A percentile compares a stretch with the other conserved stretches of the same genome.
Evolutionary conservation across 2,888 invertebrate genomes (phyloP).

Genomic region (Cheilosia impressa): DNA sequence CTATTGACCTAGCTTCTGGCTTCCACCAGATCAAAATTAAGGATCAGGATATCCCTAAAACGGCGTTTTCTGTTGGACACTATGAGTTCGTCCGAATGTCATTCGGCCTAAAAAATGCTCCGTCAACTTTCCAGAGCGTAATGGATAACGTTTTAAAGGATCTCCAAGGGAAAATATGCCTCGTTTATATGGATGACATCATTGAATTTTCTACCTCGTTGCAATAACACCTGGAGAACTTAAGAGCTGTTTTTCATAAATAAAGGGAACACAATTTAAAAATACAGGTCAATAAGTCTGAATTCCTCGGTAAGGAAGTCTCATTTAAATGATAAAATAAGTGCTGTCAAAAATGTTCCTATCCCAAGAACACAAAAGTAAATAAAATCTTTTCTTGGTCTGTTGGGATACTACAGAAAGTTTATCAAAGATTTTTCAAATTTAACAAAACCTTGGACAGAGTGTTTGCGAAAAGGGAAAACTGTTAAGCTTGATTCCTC

Average conservation of each 20-base stretch:
- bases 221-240: slow-evolving; percentile 18
- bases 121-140: not conserved
- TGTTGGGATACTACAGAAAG: too few species aligned
- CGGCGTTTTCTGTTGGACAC: slow-evolving; percentile 72
- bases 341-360: not conserved
- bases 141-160: too few species aligned
- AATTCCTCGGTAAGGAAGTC: not conserved
- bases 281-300: slow-evolving; percentile 1
- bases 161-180: too few species aligned
- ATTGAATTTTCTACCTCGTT: not conserved
- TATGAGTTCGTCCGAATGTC: not conserved
- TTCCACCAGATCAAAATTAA: slow-evolving; percentile 79
- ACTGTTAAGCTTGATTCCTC: slow-evolving; percentile 10
- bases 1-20: slow-evolving; percentile 76
- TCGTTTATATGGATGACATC: slow-evolving; percentile 67
- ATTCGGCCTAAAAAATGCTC: not conserved
- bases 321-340: slow-evolving; percentile 9
- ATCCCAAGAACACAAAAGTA: not conserved
- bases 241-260: not conserved
- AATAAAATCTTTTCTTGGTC: not conserved
- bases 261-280: not conserved
- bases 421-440: slow-evolving; percentile 42
- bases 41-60: slow-evolving; percentile 66
- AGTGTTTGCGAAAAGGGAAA: slow-evolving; percentile 61
- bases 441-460: slow-evolving; percentile 66